These are phyloP conservation scores for Brachyhypopomus gauderio DNA, from an alignment of 2,113 vertebrate species.

Conservation along the genomic window DNA sequence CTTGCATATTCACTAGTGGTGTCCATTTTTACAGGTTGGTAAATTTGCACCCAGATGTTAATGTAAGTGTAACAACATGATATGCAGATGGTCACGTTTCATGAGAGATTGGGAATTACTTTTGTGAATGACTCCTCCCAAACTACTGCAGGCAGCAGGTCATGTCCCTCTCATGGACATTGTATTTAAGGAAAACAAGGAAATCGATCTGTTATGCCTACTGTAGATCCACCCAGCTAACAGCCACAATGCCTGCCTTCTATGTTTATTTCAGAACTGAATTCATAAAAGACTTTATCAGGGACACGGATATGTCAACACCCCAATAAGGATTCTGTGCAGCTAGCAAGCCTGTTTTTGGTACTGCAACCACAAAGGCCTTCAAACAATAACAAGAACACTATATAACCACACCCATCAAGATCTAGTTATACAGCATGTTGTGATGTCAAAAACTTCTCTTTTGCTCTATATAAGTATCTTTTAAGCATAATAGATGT, in stretches of 20 bases:
- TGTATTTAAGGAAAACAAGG: neutral
- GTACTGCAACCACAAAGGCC: neutral
- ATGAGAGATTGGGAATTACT: conserved; percentile 1
- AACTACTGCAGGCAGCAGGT: conserved; percentile 60
- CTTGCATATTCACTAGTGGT: neutral
- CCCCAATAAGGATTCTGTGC: neutral
- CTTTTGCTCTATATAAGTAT: neutral
- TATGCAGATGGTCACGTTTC: neutral
- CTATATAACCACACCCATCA: neutral
- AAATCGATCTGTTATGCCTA: conserved; percentile 18
- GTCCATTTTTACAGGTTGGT: neutral
- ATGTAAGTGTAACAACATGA: neutral
- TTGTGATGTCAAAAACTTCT: neutral
- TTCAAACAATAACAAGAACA: neutral
- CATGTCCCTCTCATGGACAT: conserved; percentile 40
- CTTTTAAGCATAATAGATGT: neutral
- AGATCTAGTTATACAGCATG: neutral
- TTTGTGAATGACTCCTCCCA: conserved; percentile 60
- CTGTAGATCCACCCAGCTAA: conserved; percentile 20
- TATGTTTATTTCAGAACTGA: neutral
- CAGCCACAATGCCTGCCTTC: conserved; percentile 11
- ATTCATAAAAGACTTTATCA: neutral
- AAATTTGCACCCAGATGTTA: neutral
- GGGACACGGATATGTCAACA: neutral
- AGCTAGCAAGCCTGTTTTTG: neutral